A percentile compares a stretch with the other conserved stretches of the same genome.
phyloP scores from a whole-genome alignment of 30 jellyfish, hydroid and myxozoan species.

The Pseudorhiza aurosa region DNA sequence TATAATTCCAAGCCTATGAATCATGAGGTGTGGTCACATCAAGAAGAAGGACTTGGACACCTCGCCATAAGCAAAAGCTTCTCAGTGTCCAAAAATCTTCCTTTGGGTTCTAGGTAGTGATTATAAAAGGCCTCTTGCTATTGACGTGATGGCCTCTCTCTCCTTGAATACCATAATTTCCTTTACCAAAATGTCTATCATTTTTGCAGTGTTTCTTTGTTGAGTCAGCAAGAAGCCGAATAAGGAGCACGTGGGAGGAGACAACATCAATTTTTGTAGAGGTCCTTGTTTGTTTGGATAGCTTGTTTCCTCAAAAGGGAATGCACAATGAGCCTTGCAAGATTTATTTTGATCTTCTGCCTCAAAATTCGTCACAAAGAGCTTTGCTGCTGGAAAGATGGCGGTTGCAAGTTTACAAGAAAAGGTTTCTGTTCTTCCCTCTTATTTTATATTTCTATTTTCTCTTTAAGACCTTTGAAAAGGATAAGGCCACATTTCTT shows the following conservation, averaged over 20 bases:
- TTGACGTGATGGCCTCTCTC: too few relatives aligned
- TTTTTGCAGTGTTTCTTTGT: constrained; percentile 79
- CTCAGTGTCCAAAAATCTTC: too few relatives aligned
- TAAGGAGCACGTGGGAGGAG: constrained; percentile 23
- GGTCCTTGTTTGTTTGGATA: constrained; percentile 69
- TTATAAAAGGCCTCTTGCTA: too few relatives aligned
- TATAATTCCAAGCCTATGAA: too few relatives aligned
- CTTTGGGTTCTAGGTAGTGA: too few relatives aligned
- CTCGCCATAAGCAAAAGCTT: too few relatives aligned
- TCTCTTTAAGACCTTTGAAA: neutral
- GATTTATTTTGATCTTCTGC: constrained; percentile 27
- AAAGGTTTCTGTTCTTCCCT: constrained; percentile 8
- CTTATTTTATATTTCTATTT: too few relatives aligned
- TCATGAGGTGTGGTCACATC: too few relatives aligned
- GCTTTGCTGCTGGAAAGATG: constrained; percentile 74
- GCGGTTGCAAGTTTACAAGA: constrained; percentile 58
- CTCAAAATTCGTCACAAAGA: constrained; percentile 16
- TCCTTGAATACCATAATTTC: too few relatives aligned
- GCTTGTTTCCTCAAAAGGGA: constrained; percentile 34
- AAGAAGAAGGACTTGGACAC: too few relatives aligned
- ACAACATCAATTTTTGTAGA: constrained; percentile 47
- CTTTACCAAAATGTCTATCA: too few relatives aligned
- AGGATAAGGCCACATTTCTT: too few relatives aligned
- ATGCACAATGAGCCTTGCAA: constrained; percentile 41
- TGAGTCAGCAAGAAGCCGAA: constrained; percentile 34